Conservation (phyloP, 2,888 invertebrate species). For the Mesodorylaimus sp. region DNA sequence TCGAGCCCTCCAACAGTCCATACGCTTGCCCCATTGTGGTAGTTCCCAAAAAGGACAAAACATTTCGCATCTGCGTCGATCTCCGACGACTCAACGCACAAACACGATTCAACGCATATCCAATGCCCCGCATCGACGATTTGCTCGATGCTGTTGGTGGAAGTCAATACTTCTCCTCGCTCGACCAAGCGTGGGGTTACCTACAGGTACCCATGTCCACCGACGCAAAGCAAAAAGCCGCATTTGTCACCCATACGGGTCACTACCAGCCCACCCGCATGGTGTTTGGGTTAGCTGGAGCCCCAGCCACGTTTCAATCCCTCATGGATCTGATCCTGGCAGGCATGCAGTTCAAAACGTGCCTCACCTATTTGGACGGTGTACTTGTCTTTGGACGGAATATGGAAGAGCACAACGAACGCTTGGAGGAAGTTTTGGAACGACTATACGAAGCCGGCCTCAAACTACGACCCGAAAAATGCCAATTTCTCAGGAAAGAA, state of each 20-base stretch:
- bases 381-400: constrained; percentile 10
- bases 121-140: background rate
- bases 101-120: background rate
- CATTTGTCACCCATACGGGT: background rate
- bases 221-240: background rate
- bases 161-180: background rate
- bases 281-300: constrained; percentile 1
- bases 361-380: constrained; percentile 13
- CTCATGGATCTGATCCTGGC: constrained; percentile 6
- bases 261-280: background rate
- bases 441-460: constrained; percentile 9
- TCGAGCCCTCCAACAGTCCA: background rate
- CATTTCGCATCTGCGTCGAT: background rate
- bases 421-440: constrained; percentile 12
- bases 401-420: constrained; percentile 10
- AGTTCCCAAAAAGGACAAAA: background rate
- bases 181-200: background rate
- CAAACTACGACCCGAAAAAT: constrained; percentile 14
- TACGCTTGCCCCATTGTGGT: background rate
- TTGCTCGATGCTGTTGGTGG: background rate
- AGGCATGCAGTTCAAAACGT: background rate
- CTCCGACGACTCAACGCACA: background rate
- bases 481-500: constrained; percentile 6
- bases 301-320: constrained; percentile 6
- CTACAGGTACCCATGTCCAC: background rate